A percentile compares a stretch with the other conserved stretches of the same genome.
Conservation (phyloP, 2,797 vertebrate genomes). For the Neomorphus geoffroyi region DNA sequence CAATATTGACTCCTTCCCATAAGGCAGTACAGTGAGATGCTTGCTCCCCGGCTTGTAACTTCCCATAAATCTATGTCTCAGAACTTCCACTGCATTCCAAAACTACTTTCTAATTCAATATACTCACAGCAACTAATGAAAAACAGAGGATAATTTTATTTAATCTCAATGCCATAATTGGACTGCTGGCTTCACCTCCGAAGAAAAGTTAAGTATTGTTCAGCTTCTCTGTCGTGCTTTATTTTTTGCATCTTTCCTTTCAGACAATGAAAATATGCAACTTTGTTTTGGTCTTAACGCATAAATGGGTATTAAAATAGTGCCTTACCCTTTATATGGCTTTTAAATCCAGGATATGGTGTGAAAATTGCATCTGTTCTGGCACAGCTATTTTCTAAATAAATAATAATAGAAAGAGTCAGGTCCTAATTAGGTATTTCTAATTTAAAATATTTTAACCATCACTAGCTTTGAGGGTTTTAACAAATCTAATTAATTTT, state of each 20-base stretch:
- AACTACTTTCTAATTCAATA: not conserved
- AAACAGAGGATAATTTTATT: not conserved
- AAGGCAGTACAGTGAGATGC: not conserved
- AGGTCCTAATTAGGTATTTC: not conserved
- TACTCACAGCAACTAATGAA: not conserved
- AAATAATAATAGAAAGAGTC: constrained; percentile 25
- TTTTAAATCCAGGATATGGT: constrained; percentile 97
- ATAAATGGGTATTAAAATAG: not conserved
- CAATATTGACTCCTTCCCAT: not conserved
- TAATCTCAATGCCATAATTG: not conserved
- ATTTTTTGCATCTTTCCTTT: not conserved
- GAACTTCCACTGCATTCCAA: not conserved
- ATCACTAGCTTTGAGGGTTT: not conserved
- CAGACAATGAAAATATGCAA: not conserved
- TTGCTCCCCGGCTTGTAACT: not conserved
- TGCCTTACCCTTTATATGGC: constrained; percentile 93
- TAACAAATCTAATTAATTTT: not conserved
- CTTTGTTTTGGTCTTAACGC: not conserved
- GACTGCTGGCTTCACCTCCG: not conserved
- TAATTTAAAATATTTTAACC: not conserved
- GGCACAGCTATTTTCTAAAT: constrained; percentile 96
- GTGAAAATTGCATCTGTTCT: constrained; percentile 98
- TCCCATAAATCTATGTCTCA: not conserved
- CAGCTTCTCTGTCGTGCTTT: not conserved
- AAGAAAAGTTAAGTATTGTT: not conserved